Conservation (phyloP, 1,140 invertebrate genomes). For the Pseudomyrmex pallidus region DNA sequence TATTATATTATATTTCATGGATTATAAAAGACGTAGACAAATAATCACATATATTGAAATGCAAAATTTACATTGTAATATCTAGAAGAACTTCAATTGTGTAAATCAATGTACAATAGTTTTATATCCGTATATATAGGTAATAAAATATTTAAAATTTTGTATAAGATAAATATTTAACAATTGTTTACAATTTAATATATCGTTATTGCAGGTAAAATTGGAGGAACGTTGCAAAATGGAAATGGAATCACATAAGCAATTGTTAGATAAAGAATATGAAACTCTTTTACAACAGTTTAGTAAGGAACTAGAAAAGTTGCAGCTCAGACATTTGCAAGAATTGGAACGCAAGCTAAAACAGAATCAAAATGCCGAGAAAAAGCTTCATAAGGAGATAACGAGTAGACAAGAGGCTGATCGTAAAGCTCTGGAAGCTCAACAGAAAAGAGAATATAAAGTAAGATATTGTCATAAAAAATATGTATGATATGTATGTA, state of each 20-base stretch:
- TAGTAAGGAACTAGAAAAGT: conserved; percentile 95
- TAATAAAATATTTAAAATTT: background rate
- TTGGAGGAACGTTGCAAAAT: conserved; percentile 97
- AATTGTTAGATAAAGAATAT: conserved; percentile 98
- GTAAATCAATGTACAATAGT: background rate
- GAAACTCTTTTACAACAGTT: conserved; percentile 96
- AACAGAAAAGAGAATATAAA: conserved; percentile 99
- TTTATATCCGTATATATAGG: background rate
- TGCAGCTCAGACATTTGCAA: conserved; percentile 94
- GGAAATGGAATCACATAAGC: conserved; percentile 98
- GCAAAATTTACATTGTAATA: background rate
- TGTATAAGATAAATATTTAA: too few species aligned
- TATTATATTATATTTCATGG: conserved; percentile 6
- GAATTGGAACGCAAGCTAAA: conserved; percentile 96
- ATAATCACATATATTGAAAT: background rate
- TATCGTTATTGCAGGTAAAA: conserved; percentile 85
- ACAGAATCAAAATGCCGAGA: conserved; percentile 95
- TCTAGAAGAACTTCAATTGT: too few species aligned
- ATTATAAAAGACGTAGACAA: background rate
- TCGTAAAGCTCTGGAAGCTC: conserved; percentile 93
- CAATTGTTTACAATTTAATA: background rate
- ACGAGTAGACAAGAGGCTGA: conserved; percentile 95
- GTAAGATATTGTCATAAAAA: conserved; percentile 64
- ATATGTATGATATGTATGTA: background rate
- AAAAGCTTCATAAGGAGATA: conserved; percentile 97